phyloP scores from a whole-genome alignment of 2,797 vertebrate genomes.

The Phoebastria nigripes region DNA sequence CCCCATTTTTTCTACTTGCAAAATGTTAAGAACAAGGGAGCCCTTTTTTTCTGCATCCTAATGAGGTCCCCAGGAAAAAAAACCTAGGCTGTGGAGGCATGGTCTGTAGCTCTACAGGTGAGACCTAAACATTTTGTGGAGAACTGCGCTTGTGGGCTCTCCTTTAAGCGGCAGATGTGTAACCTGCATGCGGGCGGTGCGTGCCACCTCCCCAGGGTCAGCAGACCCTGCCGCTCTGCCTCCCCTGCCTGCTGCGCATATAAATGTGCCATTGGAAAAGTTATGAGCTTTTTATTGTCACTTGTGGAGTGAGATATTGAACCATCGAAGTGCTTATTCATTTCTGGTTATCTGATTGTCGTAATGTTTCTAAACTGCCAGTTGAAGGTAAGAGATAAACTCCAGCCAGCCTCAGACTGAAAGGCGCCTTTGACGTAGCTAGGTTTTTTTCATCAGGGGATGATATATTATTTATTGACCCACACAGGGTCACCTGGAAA shows the following conservation, averaged over 20 bases:
- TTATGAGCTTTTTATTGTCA: conserved; percentile 77
- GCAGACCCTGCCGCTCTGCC: background rate
- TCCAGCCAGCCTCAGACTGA: conserved; percentile 70
- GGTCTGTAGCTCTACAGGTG: background rate
- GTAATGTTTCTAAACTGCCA: conserved; percentile 72
- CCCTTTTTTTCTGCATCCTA: background rate
- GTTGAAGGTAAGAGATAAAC: conserved; percentile 74
- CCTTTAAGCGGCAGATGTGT: background rate
- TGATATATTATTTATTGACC: conserved; percentile 67
- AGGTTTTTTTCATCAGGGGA: conserved; percentile 19
- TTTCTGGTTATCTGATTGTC: conserved; percentile 74
- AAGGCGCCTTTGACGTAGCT: conserved; percentile 70
- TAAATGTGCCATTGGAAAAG: conserved; percentile 51
- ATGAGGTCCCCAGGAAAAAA: background rate
- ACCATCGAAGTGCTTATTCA: conserved; percentile 62
- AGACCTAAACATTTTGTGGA: background rate
- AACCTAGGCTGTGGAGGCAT: background rate
- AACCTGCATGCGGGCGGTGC: accelerated
- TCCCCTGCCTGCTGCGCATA: conserved; percentile 6
- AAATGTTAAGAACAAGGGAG: background rate
- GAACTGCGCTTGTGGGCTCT: background rate
- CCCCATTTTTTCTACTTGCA: background rate
- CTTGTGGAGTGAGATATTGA: conserved; percentile 60
- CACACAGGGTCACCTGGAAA: conserved; percentile 48
- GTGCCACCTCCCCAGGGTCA: background rate